Conservation (phyloP, 2,113 vertebrate genomes). For the Hypanus sabinus region DNA sequence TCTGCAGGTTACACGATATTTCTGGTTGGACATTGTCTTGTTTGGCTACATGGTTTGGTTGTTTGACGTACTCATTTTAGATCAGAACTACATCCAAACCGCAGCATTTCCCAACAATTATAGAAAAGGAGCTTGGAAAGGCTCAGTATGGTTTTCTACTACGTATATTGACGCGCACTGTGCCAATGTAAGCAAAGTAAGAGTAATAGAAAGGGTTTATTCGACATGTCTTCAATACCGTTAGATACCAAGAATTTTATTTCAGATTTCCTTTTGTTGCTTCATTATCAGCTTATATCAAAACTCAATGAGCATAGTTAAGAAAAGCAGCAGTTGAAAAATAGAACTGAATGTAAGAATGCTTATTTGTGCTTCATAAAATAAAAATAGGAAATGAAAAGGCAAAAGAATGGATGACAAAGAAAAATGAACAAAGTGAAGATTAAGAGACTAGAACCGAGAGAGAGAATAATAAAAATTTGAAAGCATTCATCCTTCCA, state of each 20-base stretch:
- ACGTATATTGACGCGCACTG: not conserved
- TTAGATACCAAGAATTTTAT: conserved; percentile 4
- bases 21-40: not conserved
- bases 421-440: not conserved
- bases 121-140: conserved; percentile 9
- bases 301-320: not conserved
- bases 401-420: not conserved
- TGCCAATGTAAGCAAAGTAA: conserved; percentile 29
- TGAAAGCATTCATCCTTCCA: not conserved
- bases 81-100: not conserved
- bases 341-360: not conserved
- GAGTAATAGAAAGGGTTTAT: not conserved
- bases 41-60: not conserved
- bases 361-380: not conserved
- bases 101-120: conserved; percentile 12
- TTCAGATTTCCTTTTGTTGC: not conserved
- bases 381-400: not conserved
- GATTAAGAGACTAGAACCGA: not conserved
- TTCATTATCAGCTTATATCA: not conserved
- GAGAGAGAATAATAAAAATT: not conserved
- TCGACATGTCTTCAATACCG: not conserved
- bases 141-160: not conserved
- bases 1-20: not conserved
- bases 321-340: not conserved
- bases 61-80: not conserved